Percentiles rank a stretch among this genome's conserved stretches.
Evolutionary conservation across 2,888 invertebrate genomes (phyloP).

Genomic region (Sarcophaga subvicina): DNA sequence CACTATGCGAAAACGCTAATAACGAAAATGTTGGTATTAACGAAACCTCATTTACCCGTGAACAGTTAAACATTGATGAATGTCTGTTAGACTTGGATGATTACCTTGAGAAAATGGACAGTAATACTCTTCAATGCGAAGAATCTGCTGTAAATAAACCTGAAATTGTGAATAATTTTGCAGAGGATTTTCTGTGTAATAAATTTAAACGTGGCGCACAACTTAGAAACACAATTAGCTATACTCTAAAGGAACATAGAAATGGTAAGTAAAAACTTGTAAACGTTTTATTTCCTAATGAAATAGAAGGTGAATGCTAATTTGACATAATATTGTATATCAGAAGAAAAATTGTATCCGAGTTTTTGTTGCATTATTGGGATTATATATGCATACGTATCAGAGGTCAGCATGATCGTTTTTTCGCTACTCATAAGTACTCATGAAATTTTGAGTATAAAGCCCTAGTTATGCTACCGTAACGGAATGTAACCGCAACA

Average conservation of each 20-base stretch:
- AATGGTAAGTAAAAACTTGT: not conserved
- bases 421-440: too few relatives aligned
- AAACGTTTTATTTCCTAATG: not conserved
- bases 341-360: not conserved
- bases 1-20: slow-evolving; percentile 69
- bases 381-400: not conserved
- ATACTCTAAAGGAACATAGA: not conserved
- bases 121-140: slow-evolving; percentile 63
- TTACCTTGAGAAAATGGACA: slow-evolving; percentile 82
- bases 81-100: slow-evolving; percentile 83
- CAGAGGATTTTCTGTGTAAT: not conserved
- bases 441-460: too few relatives aligned
- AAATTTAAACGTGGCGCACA: slow-evolving; percentile 8
- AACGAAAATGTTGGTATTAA: slow-evolving; percentile 73
- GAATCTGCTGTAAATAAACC: slow-evolving; percentile 6
- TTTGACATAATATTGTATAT: too few relatives aligned
- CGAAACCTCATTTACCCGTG: slow-evolving; percentile 69
- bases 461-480: too few relatives aligned
- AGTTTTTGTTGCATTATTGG: not conserved
- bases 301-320: too few relatives aligned
- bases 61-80: slow-evolving; percentile 79
- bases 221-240: slow-evolving; percentile 6
- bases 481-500: too few relatives aligned
- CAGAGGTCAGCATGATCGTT: too few relatives aligned
- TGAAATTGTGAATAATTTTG: not conserved